A percentile compares a stretch with the other conserved stretches of the same genome.
Conservation (phyloP, 2,888 invertebrate species). For the Heliconius ethilla region DNA sequence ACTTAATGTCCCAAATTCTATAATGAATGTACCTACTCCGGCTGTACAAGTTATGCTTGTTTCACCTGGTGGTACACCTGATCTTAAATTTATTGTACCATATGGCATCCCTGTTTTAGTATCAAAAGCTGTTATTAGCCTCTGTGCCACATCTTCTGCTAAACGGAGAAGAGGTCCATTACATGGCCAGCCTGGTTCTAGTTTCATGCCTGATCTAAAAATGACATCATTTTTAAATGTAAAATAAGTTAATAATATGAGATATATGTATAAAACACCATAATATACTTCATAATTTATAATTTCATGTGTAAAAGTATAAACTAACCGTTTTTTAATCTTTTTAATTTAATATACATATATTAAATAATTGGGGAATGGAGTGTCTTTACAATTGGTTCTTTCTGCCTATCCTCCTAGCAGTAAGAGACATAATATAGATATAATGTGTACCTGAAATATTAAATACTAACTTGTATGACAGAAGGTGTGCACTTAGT, state of each 20-base stretch:
- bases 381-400: neutral
- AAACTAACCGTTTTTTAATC: too few species aligned
- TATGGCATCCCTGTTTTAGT: conserved; percentile 98
- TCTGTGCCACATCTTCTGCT: conserved; percentile 96
- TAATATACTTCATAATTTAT: too few species aligned
- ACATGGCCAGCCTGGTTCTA: conserved; percentile 98
- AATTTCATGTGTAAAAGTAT: too few species aligned
- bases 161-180: conserved; percentile 95
- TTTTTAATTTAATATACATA: too few species aligned
- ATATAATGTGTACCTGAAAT: neutral
- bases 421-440: neutral
- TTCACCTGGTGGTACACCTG: conserved; percentile 96
- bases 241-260: neutral
- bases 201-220: conserved; percentile 86
- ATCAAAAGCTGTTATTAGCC: conserved; percentile 94
- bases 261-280: too few species aligned
- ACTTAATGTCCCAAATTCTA: conserved; percentile 97
- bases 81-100: conserved; percentile 95
- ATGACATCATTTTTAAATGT: conserved; percentile 12
- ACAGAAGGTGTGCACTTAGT: conserved; percentile 96
- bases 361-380: neutral
- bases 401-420: neutral
- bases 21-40: conserved; percentile 97
- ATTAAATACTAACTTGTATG: conserved; percentile 83
- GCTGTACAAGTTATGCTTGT: conserved; percentile 99